Evolutionary conservation across 2,797 vertebrate genomes (phyloP), one percentile per base, ranked within the genome.

Genomic region (Loris lydekkerianus): DNA sequence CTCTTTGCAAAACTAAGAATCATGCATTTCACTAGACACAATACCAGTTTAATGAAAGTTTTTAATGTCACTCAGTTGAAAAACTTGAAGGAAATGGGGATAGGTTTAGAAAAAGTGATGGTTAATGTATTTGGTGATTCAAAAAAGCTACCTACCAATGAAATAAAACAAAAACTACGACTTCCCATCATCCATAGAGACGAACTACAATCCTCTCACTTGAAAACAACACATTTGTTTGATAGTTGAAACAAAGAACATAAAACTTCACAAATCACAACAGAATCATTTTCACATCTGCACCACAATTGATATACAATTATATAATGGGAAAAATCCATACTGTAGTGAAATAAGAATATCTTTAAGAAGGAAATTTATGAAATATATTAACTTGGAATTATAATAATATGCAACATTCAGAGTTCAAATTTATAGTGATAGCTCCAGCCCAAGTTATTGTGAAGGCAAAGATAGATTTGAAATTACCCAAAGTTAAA

Each of bases 211-310:
- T 69, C 20, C n/a, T 81, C 25, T 18, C n/a, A 81, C 34, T 90
- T 56, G 53, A 87, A 78, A 78, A 83, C 63, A 86, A 46, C 43
- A 82, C 65, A 70, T 86, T 81, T 82, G 25, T 49, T 69, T 58
- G 56, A 31, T 20, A 86, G 20, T 3, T 46, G 27, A 86, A 86
- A 43, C 37, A 83, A 90, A 61, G 20, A 69, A 90, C 1, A 76
- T 15, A 10, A 9, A 81, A 70, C 56, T 92, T 69, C 69, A 90
- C 43, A 92, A 81, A 95, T 34, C 63, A 76, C 11, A 90, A 72
- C 10, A 86, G 7, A 84, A 69, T 34, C 46, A 46, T 80, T 80
- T 84, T 87, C 27, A 61, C 21, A 69, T 75, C 61, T 81, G 67
- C 60, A 92, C 88, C 8, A 91, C 8, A n/a, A 63, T 27, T 75